Percentiles rank a stretch among this genome's conserved stretches.
Evolutionary conservation across 2,113 vertebrate species (phyloP).

Genomic region (Cochlearius cochlearius): DNA sequence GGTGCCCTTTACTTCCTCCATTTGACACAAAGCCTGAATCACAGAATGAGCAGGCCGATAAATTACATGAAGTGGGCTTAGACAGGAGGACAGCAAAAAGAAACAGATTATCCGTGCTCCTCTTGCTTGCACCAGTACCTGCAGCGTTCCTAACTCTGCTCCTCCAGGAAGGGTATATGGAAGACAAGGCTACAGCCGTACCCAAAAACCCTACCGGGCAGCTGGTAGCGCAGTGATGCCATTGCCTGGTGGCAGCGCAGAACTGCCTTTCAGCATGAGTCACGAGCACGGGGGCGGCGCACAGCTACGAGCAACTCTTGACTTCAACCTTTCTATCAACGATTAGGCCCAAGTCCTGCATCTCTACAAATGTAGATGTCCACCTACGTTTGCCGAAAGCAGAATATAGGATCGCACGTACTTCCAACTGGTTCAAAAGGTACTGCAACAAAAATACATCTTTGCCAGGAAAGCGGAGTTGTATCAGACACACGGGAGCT

Average conservation of each 20-base stretch:
- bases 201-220: not conserved
- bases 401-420: not conserved
- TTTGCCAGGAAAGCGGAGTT: not conserved
- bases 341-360: not conserved
- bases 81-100: not conserved
- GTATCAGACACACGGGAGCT: not conserved
- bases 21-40: not conserved
- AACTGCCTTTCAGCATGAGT: not conserved
- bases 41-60: not conserved
- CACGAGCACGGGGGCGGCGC: not conserved
- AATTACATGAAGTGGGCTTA: not conserved
- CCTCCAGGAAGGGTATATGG: not conserved
- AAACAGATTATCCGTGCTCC: not conserved
- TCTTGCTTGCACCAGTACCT: not conserved
- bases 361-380: not conserved
- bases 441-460: not conserved
- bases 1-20: not conserved
- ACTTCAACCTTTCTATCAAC: not conserved
- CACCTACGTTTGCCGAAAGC: not conserved
- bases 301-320: not conserved
- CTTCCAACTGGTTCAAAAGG: not conserved
- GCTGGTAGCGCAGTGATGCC: not conserved
- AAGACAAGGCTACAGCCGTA: not conserved
- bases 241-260: not conserved
- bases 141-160: not conserved